Conservation (phyloP, 2,888 invertebrate species). For the Cecidostiba fungosa region DNA sequence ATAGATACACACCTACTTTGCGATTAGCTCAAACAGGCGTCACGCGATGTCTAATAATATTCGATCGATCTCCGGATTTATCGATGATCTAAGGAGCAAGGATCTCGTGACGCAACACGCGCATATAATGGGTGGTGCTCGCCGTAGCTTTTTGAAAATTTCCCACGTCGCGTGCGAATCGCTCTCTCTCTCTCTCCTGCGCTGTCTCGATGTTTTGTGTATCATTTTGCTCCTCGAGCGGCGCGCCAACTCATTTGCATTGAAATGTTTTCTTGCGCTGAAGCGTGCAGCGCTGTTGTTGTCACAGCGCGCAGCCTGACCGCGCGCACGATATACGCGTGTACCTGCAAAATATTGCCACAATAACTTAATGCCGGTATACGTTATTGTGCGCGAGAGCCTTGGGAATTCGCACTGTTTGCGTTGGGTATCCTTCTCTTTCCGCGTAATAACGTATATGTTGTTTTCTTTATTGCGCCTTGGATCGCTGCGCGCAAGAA, state of each 20-base stretch:
- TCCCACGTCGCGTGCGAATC: slow-evolving; percentile 59
- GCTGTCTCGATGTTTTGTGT: slow-evolving; percentile 34
- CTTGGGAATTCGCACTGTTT: slow-evolving; percentile 35
- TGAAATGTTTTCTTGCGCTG: slow-evolving; percentile 60
- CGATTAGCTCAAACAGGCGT: not conserved
- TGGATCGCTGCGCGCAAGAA: not conserved
- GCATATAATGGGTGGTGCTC: not conserved
- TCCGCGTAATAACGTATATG: slow-evolving; percentile 5
- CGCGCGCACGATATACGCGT: slow-evolving; percentile 14
- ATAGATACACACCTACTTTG: not conserved
- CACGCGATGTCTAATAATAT: not conserved
- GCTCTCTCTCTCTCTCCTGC: slow-evolving; percentile 4
- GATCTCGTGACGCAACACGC: not conserved
- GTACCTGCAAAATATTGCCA: slow-evolving; percentile 53
- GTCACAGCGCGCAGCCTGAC: not conserved
- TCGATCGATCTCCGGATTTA: slow-evolving; percentile 12
- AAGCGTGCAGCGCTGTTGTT: slow-evolving; percentile 48
- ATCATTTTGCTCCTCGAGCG: slow-evolving; percentile 45
- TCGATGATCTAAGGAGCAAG: slow-evolving; percentile 38
- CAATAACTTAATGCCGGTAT: slow-evolving; percentile 58
- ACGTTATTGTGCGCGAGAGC: slow-evolving; percentile 34
- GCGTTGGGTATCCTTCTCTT: not conserved
- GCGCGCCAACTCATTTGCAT: slow-evolving; percentile 60
- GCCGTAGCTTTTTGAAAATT: slow-evolving; percentile 44
- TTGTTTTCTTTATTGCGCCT: slow-evolving; percentile 28